Evolutionary conservation across 1,140 invertebrate genomes (phyloP).

Genomic region (Hormaphis cornu): DNA sequence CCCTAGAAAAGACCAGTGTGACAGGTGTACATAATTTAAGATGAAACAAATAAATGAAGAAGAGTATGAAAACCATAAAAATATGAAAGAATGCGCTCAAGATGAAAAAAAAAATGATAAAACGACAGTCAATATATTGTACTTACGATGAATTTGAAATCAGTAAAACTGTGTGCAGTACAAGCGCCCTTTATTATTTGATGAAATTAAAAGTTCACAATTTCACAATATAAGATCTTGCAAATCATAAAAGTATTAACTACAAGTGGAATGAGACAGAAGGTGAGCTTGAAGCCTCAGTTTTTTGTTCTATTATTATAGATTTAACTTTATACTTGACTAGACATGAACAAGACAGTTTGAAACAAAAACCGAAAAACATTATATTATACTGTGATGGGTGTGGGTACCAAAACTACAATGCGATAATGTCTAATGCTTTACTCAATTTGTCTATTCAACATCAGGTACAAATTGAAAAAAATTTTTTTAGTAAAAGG

Average conservation of each 20-base stretch:
- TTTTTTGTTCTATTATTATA: neutral
- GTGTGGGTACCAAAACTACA: slow-evolving; percentile 41
- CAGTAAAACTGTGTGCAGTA: neutral
- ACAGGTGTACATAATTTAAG: slow-evolving; percentile 40
- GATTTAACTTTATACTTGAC: neutral
- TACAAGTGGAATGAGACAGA: slow-evolving; percentile 38
- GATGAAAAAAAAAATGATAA: slow-evolving; percentile 36
- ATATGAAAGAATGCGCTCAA: slow-evolving; percentile 37
- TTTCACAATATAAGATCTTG: neutral
- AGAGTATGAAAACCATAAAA: slow-evolving; percentile 37
- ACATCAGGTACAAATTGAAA: slow-evolving; percentile 29
- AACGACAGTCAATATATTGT: no score
- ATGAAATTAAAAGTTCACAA: neutral
- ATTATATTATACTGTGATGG: slow-evolving; percentile 39
- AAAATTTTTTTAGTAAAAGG: slow-evolving; percentile 42
- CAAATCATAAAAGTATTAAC: slow-evolving; percentile 3
- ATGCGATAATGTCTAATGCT: slow-evolving; percentile 40
- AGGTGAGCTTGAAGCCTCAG: neutral
- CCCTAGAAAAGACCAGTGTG: slow-evolving; percentile 42
- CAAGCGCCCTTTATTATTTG: neutral
- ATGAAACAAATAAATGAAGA: slow-evolving; percentile 39
- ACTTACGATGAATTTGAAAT: neutral
- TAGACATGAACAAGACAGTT: neutral
- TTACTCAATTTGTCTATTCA: slow-evolving; percentile 34
- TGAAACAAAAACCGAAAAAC: neutral